Evolutionary conservation across 2,113 vertebrate genomes (phyloP).

Genomic region (Pangasianodon gigas): DNA sequence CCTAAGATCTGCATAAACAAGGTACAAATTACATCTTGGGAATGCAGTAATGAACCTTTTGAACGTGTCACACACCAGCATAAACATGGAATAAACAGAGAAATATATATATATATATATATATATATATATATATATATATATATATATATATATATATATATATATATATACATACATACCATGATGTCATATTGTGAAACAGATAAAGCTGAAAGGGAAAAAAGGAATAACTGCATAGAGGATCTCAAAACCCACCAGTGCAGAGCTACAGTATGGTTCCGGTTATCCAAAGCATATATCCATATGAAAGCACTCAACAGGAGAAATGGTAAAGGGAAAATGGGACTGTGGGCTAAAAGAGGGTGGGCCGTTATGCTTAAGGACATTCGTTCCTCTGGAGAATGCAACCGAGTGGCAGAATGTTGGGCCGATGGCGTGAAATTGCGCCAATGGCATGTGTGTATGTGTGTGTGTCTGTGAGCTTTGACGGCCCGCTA

Average conservation of each 20-base stretch:
- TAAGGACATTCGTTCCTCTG: slow-evolving; percentile 57
- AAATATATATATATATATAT: not conserved
- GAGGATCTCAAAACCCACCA: not conserved
- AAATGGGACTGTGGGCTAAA: not conserved
- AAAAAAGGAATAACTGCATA: not conserved
- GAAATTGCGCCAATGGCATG: slow-evolving; percentile 71
- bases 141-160: not conserved
- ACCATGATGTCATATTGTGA: not conserved
- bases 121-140: not conserved
- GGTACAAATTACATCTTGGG: not conserved
- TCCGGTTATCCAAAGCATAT: not conserved
- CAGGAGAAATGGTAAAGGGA: not conserved
- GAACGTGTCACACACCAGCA: not conserved
- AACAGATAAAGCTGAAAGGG: not conserved
- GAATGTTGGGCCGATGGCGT: slow-evolving; percentile 61
- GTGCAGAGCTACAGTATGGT: not conserved
- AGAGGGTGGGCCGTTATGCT: slow-evolving; percentile 48
- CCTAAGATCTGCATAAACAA: not conserved
- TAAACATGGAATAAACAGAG: not conserved
- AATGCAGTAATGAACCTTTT: not conserved
- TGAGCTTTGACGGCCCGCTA: slow-evolving; percentile 68
- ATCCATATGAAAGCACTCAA: slow-evolving; percentile 25
- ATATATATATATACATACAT: not conserved
- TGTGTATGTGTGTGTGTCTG: slow-evolving; percentile 50
- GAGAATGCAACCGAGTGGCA: slow-evolving; percentile 63